Evolutionary conservation across 1,140 invertebrate genomes (phyloP), one percentile per base, ranked within the genome.

Genomic region (Drosophila ercepeae): DNA sequence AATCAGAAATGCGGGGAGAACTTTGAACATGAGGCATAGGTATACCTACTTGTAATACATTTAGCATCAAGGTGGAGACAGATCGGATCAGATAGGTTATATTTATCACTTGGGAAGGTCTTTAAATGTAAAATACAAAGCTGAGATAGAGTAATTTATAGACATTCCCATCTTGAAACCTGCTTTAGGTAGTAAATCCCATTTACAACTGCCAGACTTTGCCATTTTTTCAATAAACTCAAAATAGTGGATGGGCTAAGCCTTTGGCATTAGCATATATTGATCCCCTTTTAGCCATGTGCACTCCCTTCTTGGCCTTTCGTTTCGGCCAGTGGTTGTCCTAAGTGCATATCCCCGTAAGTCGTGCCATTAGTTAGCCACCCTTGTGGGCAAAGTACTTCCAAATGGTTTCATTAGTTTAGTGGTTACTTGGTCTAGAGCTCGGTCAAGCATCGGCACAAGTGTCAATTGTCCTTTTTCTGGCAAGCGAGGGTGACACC

Each of bases 391-490:
- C 60, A 58, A 44, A n/a, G 11, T 69, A 71, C 76, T 78, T 50
- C 65, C 69, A 81, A 88, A 88, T 88, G 82, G 74, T 82, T 88
- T 88, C 82, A 88, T 89, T 88, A 88, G 77, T 75, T 88, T 68
- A 83, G 82, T 82, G 82, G 81, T 86, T 88, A 88, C 58, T 83
- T 63, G 74, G 63, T 7, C 36, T 73, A 29, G 39, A 58, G 75
- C 52, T 58, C 72, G 60, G 61, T 63, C 72, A 74, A 70, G 67
- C 61, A 59, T 48, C 60, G 72, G 69, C 63, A 68, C 77, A 86
- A 88, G 82, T 86, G 81, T 81, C 82, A 82, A 77, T 81, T 86
- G 73, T 75, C 64, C 55, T 57, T 34, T 52, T 63, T 18, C 49
- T 5, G 18, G 18, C 39, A 14, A 27, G 16, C 39, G 64, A 73